phyloP scores from a whole-genome alignment of 2,888 invertebrate genomes.

The Tachina grossa region DNA sequence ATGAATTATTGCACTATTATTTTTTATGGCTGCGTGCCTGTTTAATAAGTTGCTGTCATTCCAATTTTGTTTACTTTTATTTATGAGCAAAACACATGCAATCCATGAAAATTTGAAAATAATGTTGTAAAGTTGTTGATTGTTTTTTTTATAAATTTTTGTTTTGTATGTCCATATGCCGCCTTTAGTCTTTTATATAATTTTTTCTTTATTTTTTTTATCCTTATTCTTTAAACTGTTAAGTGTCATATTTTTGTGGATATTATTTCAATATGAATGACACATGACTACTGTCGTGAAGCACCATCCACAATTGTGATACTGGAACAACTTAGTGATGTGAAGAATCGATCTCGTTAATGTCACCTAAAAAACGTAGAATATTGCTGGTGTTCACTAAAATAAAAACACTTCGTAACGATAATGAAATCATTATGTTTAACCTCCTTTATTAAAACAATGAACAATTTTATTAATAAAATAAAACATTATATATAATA shows the following conservation, averaged over 20 bases:
- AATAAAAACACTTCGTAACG: no score
- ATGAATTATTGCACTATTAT: slow-evolving; percentile 53
- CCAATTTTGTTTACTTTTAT: slow-evolving; percentile 23
- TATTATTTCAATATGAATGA: neutral
- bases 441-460: no score
- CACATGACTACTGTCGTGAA: slow-evolving; percentile 25
- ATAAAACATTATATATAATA: no score
- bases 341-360: no score
- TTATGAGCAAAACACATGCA: slow-evolving; percentile 61
- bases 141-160: slow-evolving; percentile 15
- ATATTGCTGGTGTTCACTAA: no score
- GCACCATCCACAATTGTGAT: no score
- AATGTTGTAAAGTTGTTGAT: slow-evolving; percentile 52
- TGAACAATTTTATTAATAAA: no score
- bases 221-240: slow-evolving; percentile 49
- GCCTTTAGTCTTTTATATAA: neutral
- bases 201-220: slow-evolving; percentile 3
- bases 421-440: no score
- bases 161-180: slow-evolving; percentile 44
- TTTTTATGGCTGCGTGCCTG: slow-evolving; percentile 63
- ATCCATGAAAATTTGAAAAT: slow-evolving; percentile 52
- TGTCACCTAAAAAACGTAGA: no score
- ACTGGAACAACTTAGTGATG: no score
- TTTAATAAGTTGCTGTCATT: slow-evolving; percentile 30
- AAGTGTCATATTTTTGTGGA: slow-evolving; percentile 47